Percentiles rank a stretch among this genome's conserved stretches.
Conservation (phyloP, 2,113 vertebrate species). For the Leptocoma aspasia region DNA sequence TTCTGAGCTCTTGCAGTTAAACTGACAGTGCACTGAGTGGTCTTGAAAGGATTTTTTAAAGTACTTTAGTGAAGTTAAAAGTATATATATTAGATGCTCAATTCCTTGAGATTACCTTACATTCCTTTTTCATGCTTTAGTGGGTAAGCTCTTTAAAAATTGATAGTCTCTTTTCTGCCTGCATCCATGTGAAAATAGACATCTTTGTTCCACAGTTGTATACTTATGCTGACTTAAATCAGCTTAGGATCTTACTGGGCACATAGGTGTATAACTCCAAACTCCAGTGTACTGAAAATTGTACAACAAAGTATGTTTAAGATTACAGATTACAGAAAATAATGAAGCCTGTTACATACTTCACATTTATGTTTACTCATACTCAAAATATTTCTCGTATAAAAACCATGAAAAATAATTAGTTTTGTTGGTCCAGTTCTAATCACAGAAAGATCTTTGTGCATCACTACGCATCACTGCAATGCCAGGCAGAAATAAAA, state of each 20-base stretch:
- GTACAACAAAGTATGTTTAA: background rate
- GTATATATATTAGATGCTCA: background rate
- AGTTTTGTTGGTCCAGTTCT: background rate
- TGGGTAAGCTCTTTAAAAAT: background rate
- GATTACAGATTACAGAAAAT: background rate
- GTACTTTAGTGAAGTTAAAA: background rate
- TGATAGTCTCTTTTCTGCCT: accelerated
- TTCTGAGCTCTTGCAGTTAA: background rate
- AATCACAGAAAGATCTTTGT: background rate
- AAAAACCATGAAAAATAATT: background rate
- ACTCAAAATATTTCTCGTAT: background rate
- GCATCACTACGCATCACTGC: background rate
- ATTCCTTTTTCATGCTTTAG: background rate
- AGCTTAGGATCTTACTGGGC: background rate
- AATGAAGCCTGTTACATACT: background rate
- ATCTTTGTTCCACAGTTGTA: background rate
- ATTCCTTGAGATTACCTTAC: background rate
- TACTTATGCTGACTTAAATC: background rate
- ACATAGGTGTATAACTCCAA: background rate
- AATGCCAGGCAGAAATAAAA: background rate
- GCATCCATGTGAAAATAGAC: background rate
- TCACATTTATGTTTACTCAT: background rate
- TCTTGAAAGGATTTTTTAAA: background rate
- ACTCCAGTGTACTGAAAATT: background rate
- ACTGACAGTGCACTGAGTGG: background rate